Percentiles rank a stretch among this genome's conserved stretches.
phyloP scores from a whole-genome alignment of 2,113 vertebrate genomes.

The Oreocharis arfaki region DNA sequence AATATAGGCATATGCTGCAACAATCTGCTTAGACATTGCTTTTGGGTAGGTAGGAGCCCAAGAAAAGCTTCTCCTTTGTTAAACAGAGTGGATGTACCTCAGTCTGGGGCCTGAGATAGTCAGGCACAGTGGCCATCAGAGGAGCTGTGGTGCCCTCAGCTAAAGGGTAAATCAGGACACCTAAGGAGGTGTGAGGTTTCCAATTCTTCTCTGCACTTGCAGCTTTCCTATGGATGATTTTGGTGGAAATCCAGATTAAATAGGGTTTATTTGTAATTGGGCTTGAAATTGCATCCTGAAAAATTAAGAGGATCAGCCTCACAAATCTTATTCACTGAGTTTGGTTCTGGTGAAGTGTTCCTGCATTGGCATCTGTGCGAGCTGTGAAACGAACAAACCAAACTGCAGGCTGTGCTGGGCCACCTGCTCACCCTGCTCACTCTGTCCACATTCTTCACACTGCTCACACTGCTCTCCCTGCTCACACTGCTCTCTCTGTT shows the following conservation, averaged over 20 bases:
- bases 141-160: not conserved
- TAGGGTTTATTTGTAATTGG: not conserved
- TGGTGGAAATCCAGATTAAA: not conserved
- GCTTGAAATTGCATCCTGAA: not conserved
- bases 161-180: not conserved
- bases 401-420: rapidly evolving
- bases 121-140: rapidly evolving
- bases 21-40: not conserved
- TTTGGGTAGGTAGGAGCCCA: not conserved
- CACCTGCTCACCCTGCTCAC: not conserved
- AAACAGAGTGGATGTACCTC: not conserved
- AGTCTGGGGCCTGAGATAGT: not conserved
- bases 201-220: not conserved
- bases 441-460: not conserved
- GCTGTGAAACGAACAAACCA: rapidly evolving
- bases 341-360: not conserved
- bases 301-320: not conserved
- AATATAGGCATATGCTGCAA: not conserved
- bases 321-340: not conserved
- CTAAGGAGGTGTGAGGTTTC: not conserved
- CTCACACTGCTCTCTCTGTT: not conserved
- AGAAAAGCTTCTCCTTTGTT: not conserved
- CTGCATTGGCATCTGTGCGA: rapidly evolving
- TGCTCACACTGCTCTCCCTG: not conserved
- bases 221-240: not conserved